Percentiles rank a stretch among this genome's conserved stretches.
Evolutionary conservation across 1,140 invertebrate genomes (phyloP).

Genomic region (Lasaia peninsularis): DNA sequence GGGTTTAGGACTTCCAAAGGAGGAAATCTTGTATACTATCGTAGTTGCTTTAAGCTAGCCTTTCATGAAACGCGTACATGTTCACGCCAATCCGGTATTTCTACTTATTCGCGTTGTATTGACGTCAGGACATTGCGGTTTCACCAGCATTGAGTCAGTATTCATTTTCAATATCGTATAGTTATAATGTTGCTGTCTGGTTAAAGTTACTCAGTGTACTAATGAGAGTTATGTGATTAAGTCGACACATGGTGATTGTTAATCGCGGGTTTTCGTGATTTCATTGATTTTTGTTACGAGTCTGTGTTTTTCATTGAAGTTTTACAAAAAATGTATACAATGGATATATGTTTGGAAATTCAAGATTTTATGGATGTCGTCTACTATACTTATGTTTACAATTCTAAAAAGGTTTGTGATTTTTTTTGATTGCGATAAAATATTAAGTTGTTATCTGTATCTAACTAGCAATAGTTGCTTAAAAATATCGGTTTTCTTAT

Average conservation of each 20-base stretch:
- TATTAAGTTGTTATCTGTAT: too few relatives aligned
- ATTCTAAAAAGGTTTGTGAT: constrained; percentile 44
- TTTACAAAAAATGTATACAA: constrained; percentile 45
- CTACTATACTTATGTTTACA: constrained; percentile 52
- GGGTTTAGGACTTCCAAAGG: neutral
- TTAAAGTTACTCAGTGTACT: constrained; percentile 33
- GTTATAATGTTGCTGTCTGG: constrained; percentile 45
- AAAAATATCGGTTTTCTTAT: too few relatives aligned
- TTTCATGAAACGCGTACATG: neutral
- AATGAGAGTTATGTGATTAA: constrained; percentile 19
- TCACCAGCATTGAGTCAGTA: constrained; percentile 43
- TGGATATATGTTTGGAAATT: constrained; percentile 51
- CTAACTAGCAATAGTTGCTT: too few relatives aligned
- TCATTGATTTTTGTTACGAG: constrained; percentile 9
- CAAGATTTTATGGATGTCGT: constrained; percentile 68
- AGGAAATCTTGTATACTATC: neutral
- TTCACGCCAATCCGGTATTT: constrained; percentile 26
- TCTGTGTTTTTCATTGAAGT: constrained; percentile 23
- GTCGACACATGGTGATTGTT: neutral
- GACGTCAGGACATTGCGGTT: constrained; percentile 45
- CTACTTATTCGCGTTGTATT: constrained; percentile 35
- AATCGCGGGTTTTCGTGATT: too few relatives aligned
- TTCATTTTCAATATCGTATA: constrained; percentile 26
- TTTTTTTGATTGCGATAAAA: neutral
- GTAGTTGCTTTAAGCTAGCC: neutral